Percentiles rank a stretch among this genome's conserved stretches.
Evolutionary conservation across 2,113 vertebrate genomes (phyloP).

Genomic region (Epinephelus cyanopodus): DNA sequence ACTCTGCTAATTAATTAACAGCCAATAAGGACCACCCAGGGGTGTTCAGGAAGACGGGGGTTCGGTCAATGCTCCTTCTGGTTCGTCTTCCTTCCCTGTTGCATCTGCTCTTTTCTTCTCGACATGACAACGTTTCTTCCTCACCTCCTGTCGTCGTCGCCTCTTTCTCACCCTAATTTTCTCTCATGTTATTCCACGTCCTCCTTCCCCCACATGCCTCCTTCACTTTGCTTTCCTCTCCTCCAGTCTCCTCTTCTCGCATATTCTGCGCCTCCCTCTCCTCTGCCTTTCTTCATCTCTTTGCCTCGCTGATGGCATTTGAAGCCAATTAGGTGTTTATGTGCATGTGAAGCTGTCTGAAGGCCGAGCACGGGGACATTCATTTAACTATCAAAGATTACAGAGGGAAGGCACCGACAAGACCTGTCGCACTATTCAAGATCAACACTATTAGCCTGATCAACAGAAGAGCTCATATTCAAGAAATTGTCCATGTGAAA

Average conservation of each 20-base stretch:
- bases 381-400: slow-evolving; percentile 44
- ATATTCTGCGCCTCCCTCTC: slow-evolving; percentile 8
- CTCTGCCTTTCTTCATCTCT: slow-evolving; percentile 20
- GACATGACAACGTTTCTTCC: neutral
- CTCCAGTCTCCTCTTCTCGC: neutral
- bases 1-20: slow-evolving; percentile 52
- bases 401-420: slow-evolving; percentile 27
- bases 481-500: slow-evolving; percentile 33
- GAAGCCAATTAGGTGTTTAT: slow-evolving; percentile 71
- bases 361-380: slow-evolving; percentile 32
- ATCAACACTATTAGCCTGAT: slow-evolving; percentile 62
- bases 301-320: slow-evolving; percentile 59
- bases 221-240: neutral
- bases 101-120: slow-evolving; percentile 29
- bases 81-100: slow-evolving; percentile 15
- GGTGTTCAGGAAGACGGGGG: slow-evolving; percentile 38
- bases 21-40: slow-evolving; percentile 49
- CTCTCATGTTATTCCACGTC: slow-evolving; percentile 33
- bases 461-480: slow-evolving; percentile 38
- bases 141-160: slow-evolving; percentile 33
- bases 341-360: slow-evolving; percentile 43
- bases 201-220: slow-evolving; percentile 4
- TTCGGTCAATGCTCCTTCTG: slow-evolving; percentile 26
- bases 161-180: slow-evolving; percentile 34
- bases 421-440: slow-evolving; percentile 41